phyloP scores from a whole-genome alignment of 2,797 vertebrate genomes.

The Epinephelus coioides region DNA sequence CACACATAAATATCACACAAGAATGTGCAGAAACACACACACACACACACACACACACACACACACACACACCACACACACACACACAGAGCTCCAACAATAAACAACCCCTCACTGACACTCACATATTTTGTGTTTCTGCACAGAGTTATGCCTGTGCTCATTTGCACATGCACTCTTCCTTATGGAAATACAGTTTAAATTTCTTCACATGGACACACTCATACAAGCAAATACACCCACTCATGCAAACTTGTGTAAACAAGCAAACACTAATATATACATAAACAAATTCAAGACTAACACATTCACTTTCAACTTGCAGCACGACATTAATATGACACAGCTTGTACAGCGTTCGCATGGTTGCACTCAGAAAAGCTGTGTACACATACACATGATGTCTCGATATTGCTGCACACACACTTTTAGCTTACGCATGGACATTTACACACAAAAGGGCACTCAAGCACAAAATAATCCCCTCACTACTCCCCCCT shows the following conservation, averaged over 20 bases:
- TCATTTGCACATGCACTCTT: constrained; percentile 38
- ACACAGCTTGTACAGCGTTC: constrained; percentile 56
- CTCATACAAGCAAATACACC: constrained; percentile 37
- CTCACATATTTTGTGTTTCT: constrained; percentile 8
- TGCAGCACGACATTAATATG: constrained; percentile 46
- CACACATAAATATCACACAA: constrained; percentile 12
- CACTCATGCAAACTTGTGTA: constrained; percentile 44
- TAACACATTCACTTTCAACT: constrained; percentile 48
- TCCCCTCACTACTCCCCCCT: constrained; percentile 38
- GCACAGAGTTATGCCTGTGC: background rate
- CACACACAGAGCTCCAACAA: background rate
- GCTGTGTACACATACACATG: constrained; percentile 46
- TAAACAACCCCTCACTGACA: constrained; percentile 8
- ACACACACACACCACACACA: background rate
- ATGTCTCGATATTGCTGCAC: constrained; percentile 22
- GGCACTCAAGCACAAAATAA: constrained; percentile 68
- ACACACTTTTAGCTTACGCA: constrained; percentile 60
- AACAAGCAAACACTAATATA: constrained; percentile 54
- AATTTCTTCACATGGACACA: constrained; percentile 52
- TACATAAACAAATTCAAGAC: constrained; percentile 50
- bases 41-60: background rate
- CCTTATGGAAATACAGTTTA: constrained; percentile 41
- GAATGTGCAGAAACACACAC: background rate
- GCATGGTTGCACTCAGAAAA: constrained; percentile 65
- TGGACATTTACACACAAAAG: constrained; percentile 72